phyloP scores from a whole-genome alignment of 2,797 vertebrate genomes.

The Sebastes paucispinis region DNA sequence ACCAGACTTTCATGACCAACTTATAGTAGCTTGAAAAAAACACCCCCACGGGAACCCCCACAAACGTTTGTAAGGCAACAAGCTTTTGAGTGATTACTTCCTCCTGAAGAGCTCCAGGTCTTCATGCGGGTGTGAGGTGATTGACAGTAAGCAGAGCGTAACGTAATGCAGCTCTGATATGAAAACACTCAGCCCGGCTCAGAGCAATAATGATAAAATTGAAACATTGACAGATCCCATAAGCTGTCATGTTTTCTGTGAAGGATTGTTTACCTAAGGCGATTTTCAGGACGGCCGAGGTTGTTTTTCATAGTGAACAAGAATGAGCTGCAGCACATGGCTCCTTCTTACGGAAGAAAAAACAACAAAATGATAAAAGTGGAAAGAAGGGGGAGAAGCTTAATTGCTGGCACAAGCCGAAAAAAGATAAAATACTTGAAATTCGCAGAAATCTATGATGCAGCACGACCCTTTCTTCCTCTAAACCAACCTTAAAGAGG shows the following conservation, averaged over 20 bases:
- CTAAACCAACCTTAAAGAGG: conserved; percentile 10
- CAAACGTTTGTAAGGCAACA: not conserved
- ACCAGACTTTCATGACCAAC: not conserved
- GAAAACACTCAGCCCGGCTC: conserved; percentile 13
- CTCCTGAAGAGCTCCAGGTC: conserved; percentile 33
- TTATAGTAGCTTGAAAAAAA: conserved; percentile 9
- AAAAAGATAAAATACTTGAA: conserved; percentile 4
- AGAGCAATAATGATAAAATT: conserved; percentile 20
- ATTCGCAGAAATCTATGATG: conserved; percentile 24
- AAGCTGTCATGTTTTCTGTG: conserved; percentile 52
- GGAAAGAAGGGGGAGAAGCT: not conserved
- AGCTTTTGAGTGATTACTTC: conserved; percentile 32
- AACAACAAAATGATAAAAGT: conserved; percentile 19
- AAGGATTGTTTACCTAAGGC: conserved; percentile 52
- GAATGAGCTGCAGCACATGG: conserved; percentile 17
- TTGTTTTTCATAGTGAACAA: conserved; percentile 15
- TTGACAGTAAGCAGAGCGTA: conserved; percentile 44
- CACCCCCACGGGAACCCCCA: not conserved
- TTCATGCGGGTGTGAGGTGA: conserved; percentile 38
- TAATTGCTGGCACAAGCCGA: not conserved
- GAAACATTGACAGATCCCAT: conserved; percentile 31
- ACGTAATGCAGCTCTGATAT: conserved; percentile 24
- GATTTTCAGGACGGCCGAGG: conserved; percentile 25
- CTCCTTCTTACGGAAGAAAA: not conserved
- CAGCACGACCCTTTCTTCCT: conserved; percentile 1